Evolutionary conservation across 2,888 invertebrate species (phyloP).

Genomic region (Laspeyria flexula): DNA sequence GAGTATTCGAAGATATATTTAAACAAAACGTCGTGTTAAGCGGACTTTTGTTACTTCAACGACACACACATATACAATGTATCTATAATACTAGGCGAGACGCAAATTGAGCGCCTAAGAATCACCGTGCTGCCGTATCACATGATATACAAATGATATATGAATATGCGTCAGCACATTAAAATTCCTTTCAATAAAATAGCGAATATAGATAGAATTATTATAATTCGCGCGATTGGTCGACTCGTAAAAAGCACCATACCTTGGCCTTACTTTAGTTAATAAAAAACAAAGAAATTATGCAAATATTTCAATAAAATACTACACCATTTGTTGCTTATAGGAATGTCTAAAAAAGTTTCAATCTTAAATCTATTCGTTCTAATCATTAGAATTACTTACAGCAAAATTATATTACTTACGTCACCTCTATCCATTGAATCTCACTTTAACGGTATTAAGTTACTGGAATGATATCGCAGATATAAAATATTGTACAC

Average conservation of each 20-base stretch:
- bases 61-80: conserved; percentile 25
- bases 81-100: conserved; percentile 16
- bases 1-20: too few species aligned
- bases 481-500: conserved; percentile 10
- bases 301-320: conserved; percentile 30
- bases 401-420: conserved; percentile 45
- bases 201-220: conserved; percentile 12
- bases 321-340: conserved; percentile 47
- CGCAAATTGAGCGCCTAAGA: conserved; percentile 13
- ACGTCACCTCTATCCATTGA: conserved; percentile 19
- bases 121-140: conserved; percentile 19
- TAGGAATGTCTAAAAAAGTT: conserved; percentile 60
- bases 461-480: conserved; percentile 8
- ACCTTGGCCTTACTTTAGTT: conserved; percentile 35
- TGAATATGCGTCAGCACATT: conserved; percentile 8
- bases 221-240: conserved; percentile 27
- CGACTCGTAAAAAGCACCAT: conserved; percentile 49
- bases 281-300: conserved; percentile 32
- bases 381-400: conserved; percentile 51
- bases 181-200: conserved; percentile 12
- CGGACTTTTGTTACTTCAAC: conserved; percentile 5
- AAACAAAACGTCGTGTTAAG: not conserved
- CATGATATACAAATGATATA: conserved; percentile 15
- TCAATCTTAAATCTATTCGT: conserved; percentile 46
- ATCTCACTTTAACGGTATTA: conserved; percentile 17